Evolutionary conservation across 2,888 invertebrate genomes (phyloP).

Genomic region (Dexiosoma caninum): DNA sequence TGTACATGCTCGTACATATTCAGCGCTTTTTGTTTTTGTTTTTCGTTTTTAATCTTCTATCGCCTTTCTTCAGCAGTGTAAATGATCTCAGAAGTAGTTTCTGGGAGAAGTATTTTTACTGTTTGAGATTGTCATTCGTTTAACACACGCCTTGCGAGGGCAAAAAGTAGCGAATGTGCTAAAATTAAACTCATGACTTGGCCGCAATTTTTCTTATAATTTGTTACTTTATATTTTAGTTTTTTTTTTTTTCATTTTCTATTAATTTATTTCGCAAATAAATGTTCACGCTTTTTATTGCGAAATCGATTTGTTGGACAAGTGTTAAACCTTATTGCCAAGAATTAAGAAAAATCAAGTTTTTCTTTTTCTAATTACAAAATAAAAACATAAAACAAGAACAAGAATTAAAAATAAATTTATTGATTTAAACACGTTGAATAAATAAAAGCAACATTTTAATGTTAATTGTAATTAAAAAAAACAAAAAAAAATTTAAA

Average conservation of each 20-base stretch:
- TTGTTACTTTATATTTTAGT: constrained; percentile 29
- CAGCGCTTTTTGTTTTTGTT: neutral
- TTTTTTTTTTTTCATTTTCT: neutral
- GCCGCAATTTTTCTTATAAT: constrained; percentile 44
- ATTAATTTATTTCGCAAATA: constrained; percentile 30
- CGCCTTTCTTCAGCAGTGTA: neutral
- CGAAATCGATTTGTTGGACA: constrained; percentile 19
- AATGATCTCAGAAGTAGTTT: constrained; percentile 27
- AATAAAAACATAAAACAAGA: neutral
- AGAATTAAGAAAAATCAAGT: neutral
- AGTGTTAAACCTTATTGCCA: constrained; percentile 19
- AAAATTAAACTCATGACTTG: constrained; percentile 61
- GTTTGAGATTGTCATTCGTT: neutral
- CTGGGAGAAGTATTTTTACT: neutral
- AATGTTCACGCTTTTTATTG: constrained; percentile 34
- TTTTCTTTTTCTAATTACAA: neutral
- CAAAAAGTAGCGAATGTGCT: constrained; percentile 29
- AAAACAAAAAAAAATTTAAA: neutral
- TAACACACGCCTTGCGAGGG: neutral
- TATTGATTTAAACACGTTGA: neutral
- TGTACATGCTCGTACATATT: no score
- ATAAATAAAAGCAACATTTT: neutral
- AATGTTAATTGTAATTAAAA: neutral
- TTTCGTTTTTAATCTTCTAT: neutral
- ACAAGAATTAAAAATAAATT: neutral